Evolutionary conservation across 2,797 vertebrate genomes (phyloP), one percentile per base, ranked within the genome.

Genomic region (Sciurus carolinensis): DNA sequence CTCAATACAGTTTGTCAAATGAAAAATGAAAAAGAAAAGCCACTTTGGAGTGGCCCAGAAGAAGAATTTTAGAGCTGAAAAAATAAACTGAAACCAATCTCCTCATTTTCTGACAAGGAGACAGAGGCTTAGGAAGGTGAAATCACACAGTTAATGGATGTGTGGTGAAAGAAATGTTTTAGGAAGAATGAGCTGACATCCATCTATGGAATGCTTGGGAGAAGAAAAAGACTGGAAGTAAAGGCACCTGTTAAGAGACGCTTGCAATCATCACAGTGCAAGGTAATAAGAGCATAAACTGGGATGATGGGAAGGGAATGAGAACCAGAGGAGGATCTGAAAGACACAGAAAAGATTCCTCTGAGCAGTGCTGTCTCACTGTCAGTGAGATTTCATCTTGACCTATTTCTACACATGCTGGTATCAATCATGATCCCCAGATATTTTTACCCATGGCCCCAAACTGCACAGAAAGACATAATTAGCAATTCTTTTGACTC

Each of bases 51-150:
- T 97, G 93, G 83, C 95, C 91, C 44, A 89, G 93, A 97, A 69
- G 82, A 75, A 90, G 72, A 95, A 96, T 95, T 96, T 95, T 81
- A 80, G 12, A 88, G 97, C 17, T 96, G 42, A 83, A 80, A 94
- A 98, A 97, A 95, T 96, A 98, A 97, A 97, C 91, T 93, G 28
- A 97, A 98, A 88, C 52, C 91, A 81, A 93, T 75, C 88, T 87
- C 80, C 67, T 90, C 75, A 14, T 91, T 96, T 91, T 80, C 95
- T 66, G 50, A 84, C 71, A 93, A 81, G 75, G 83, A 97, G 85
- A 94, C 33, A 67, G 95, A 95, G 71, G 75, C 66, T 90, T 87
- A 17, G 82, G n/a, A 91, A 96, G 80, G 90, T 73, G 77, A 87
- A 94, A 57, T 69, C 75, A 64, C 93, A 69, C 17, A 44, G 95